Percentiles rank a stretch among this genome's conserved stretches.
These are phyloP conservation scores for Drosophila fungiperda DNA, from an alignment of 2,888 invertebrate species.

Conservation along the genomic window DNA sequence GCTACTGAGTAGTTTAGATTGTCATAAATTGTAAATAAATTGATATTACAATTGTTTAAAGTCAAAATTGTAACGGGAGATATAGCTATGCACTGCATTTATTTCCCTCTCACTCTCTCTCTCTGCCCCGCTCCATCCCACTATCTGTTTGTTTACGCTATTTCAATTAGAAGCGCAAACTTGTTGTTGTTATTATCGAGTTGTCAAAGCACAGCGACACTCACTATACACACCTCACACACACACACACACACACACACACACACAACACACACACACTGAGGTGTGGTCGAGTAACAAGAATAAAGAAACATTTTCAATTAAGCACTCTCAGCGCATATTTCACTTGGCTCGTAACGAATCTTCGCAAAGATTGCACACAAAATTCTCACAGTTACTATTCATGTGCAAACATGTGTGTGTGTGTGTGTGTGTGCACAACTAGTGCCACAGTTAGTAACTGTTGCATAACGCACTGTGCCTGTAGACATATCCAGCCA, in stretches of 20 bases:
- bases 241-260: constrained; percentile 10
- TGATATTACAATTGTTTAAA: constrained; percentile 44
- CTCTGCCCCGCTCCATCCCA: background rate
- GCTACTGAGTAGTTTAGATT: background rate
- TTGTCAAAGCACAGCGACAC: constrained; percentile 2
- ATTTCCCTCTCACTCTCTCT: background rate
- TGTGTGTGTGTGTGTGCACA: background rate
- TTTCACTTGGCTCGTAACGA: constrained; percentile 15
- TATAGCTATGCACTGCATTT: constrained; percentile 7
- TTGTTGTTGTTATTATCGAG: constrained; percentile 40
- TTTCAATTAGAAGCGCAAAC: constrained; percentile 54
- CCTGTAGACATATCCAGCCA: background rate
- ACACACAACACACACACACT: background rate
- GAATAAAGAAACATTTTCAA: constrained; percentile 63
- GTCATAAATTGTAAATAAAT: constrained; percentile 57
- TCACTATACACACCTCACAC: background rate
- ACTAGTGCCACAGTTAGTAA: background rate
- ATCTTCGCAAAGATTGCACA: constrained; percentile 10
- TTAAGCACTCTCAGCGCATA: constrained; percentile 39
- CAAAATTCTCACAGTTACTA: background rate
- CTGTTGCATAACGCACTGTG: background rate
- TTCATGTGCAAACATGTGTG: background rate
- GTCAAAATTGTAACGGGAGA: background rate
- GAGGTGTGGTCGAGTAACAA: constrained; percentile 6
- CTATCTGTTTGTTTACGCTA: constrained; percentile 22